Conservation (phyloP, 30 jellyfish, hydroid and myxozoan species). For the Cassiopea xamachana region DNA sequence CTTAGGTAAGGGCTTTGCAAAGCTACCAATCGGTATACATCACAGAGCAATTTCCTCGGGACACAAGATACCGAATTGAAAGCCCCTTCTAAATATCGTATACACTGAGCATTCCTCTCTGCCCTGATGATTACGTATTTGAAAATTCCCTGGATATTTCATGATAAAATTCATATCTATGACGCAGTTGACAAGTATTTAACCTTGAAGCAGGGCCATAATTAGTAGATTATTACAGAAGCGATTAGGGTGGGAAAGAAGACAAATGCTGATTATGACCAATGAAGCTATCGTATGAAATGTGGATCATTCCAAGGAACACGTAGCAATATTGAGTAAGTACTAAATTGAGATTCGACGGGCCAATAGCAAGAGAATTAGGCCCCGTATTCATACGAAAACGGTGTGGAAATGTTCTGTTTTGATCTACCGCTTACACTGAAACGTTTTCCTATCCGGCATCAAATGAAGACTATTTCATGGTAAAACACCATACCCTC, state of each 20-base stretch:
- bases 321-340: no score
- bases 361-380: no score
- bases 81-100: background rate
- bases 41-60: background rate
- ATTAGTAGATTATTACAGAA: background rate
- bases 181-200: background rate
- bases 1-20: background rate
- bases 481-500: no score
- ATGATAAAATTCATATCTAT: background rate
- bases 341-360: no score
- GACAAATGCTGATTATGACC: background rate
- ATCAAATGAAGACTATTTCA: no score
- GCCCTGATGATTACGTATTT: background rate
- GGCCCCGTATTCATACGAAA: no score
- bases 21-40: background rate
- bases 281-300: no score
- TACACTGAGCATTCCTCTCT: background rate
- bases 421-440: no score
- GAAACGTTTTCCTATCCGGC: no score
- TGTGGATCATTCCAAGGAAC: no score
- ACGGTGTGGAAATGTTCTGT: no score
- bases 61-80: background rate
- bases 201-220: background rate
- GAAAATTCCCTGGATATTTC: background rate
- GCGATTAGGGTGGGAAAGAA: background rate